Base-by-base conservation (phyloP, 2,888 invertebrate genomes). In the Callimorpha dominula region DNA sequence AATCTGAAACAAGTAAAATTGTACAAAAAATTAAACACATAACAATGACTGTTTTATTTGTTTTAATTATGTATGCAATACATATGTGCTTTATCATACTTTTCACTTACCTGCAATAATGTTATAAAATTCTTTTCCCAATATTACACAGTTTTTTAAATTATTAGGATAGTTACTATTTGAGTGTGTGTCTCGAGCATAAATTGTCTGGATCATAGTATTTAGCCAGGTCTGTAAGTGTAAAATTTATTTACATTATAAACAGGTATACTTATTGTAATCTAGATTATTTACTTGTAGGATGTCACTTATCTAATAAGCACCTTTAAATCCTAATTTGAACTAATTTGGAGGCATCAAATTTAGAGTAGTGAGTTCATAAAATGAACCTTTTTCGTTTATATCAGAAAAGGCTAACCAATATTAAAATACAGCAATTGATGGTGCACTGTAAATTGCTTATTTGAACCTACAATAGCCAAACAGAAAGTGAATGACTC, bases 201-300 rank as follows among this genome's bases (percentile, higher is more conserved):
- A 95, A 81, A 92, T 91, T 66, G 90, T 91, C 81, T 95, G 92
- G 43, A 93, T 85, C 57, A 93, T 87, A 46, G 88, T 79, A 79
- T 94, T 95, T 12, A 95, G 79, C 94, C 94, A 94, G n/a, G 82
- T 84, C 95, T 95, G 91, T 78, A 89, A 92, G 81, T 54, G 69
- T 46, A 50, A 64, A n/a, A 9, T 14, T 52, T 43, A 64, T 64
- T 15, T 31, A 42, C 17, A 54, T 20, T n/a, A 54, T 67, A 67
- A 52, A 14, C 42, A 31, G 17, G 15, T 46, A 46, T 0, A 9
- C 3, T 46, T 9, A 46, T 9, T 54, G 9, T 0, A 54, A 17
- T 54, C n/a, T n/a, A 5, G 17, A 17, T 17, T n/a, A 17, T 52
- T 31, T 1, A 31, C 17, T 8, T n/a, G 17, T 17, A n/a, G 17